Percentiles rank a stretch among this genome's conserved stretches.
phyloP scores from a whole-genome alignment of 1,140 invertebrate species.

The Pseudachorutes palmiensis region DNA sequence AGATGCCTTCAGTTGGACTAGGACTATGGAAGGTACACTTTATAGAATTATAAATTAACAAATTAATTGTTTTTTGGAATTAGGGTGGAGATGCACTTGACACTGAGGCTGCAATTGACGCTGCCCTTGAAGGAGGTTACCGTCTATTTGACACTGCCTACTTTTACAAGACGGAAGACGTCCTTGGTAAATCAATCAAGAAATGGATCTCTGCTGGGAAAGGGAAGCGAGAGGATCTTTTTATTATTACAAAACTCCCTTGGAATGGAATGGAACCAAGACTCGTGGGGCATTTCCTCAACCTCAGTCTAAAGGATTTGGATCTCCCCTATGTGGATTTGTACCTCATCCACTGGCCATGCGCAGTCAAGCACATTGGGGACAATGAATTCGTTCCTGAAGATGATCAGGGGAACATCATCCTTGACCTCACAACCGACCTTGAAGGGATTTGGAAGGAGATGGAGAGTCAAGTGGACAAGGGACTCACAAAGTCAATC shows the following conservation, averaged over 20 bases:
- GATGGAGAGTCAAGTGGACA: slow-evolving; percentile 39
- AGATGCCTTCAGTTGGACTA: slow-evolving; percentile 7
- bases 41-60: slow-evolving; percentile 2
- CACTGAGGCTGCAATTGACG: slow-evolving; percentile 35
- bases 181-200: slow-evolving; percentile 41
- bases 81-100: not conserved
- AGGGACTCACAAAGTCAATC: slow-evolving; percentile 39
- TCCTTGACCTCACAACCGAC: slow-evolving; percentile 20
- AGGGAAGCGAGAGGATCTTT: slow-evolving; percentile 43
- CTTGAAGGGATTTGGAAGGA: slow-evolving; percentile 40
- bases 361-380: slow-evolving; percentile 38
- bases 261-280: slow-evolving; percentile 45
- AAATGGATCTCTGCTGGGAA: slow-evolving; percentile 40
- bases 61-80: not conserved
- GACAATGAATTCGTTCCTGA: slow-evolving; percentile 33
- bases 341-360: slow-evolving; percentile 48
- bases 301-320: slow-evolving; percentile 60
- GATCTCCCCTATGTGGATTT: slow-evolving; percentile 72
- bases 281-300: slow-evolving; percentile 63
- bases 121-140: slow-evolving; percentile 42
- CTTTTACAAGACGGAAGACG: slow-evolving; percentile 42
- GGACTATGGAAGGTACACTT: not conserved
- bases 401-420: slow-evolving; percentile 10
- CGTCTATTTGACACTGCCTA: slow-evolving; percentile 42
- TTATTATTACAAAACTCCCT: slow-evolving; percentile 44